Percentiles rank a stretch among this genome's conserved stretches.
Evolutionary conservation across 2,888 invertebrate genomes (phyloP).

Genomic region (Sminthurides aquaticus): DNA sequence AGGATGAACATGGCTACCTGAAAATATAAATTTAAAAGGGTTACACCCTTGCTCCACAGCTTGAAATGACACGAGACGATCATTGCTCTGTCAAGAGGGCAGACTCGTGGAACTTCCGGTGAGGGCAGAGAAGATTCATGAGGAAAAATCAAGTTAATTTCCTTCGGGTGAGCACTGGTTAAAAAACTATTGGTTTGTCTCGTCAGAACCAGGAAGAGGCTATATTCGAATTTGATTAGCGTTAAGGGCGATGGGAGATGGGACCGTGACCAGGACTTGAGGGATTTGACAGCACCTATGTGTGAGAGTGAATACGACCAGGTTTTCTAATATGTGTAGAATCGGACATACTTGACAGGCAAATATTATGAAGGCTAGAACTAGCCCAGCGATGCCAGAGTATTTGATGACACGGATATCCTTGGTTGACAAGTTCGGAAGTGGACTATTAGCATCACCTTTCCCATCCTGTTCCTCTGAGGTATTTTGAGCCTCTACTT

Average conservation of each 20-base stretch:
- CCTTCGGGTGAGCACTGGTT: not conserved
- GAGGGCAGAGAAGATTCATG: not conserved
- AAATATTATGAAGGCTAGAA: slow-evolving; percentile 36
- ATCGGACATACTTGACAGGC: slow-evolving; percentile 34
- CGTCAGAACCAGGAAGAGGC: not conserved
- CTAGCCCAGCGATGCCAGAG: slow-evolving; percentile 35
- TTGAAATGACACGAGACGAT: not conserved
- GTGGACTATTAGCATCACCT: slow-evolving; percentile 9
- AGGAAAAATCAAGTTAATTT: slow-evolving; percentile 1
- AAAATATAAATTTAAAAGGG: not conserved
- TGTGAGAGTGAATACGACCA: too few relatives aligned
- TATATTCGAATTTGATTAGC: not conserved
- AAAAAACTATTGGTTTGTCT: not conserved
- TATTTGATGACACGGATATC: slow-evolving; percentile 41
- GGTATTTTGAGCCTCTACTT: slow-evolving; percentile 16
- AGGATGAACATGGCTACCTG: slow-evolving; percentile 38
- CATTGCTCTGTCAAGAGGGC: too few relatives aligned
- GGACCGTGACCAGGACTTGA: too few relatives aligned
- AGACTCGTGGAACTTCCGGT: not conserved
- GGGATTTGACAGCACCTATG: too few relatives aligned
- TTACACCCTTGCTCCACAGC: not conserved
- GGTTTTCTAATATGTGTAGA: too few relatives aligned
- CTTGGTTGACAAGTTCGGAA: slow-evolving; percentile 21
- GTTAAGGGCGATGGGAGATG: too few relatives aligned
- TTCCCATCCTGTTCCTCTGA: slow-evolving; percentile 17